phyloP scores from a whole-genome alignment of 2,797 vertebrate genomes.

The Paramormyrops hopkinsi region DNA sequence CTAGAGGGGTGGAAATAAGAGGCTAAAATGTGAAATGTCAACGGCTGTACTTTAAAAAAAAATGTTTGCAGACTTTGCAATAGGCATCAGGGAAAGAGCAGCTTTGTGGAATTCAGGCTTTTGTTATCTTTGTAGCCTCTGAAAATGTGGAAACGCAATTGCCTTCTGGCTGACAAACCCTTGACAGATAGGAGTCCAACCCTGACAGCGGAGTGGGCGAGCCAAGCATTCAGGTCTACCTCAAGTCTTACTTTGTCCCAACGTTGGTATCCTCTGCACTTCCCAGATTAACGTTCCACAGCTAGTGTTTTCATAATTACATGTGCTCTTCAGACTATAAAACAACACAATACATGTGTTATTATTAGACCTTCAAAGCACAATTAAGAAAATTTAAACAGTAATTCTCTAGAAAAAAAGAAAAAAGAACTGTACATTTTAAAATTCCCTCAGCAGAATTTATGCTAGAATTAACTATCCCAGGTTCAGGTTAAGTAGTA shows the following conservation, averaged over 20 bases:
- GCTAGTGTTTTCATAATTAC: not conserved
- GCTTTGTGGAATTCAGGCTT: constrained; percentile 5
- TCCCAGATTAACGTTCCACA: not conserved
- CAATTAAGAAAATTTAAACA: not conserved
- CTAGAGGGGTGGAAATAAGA: not conserved
- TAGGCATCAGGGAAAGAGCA: constrained; percentile 21
- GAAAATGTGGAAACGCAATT: not conserved
- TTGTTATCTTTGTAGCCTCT: constrained; percentile 12
- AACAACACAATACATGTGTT: not conserved
- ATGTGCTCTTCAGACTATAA: not conserved
- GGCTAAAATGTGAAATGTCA: constrained; percentile 5
- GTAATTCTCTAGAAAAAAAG: not conserved
- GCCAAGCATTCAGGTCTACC: not conserved
- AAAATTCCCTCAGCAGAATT: not conserved
- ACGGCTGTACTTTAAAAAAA: not conserved
- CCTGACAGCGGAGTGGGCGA: not conserved
- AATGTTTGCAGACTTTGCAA: constrained; percentile 15
- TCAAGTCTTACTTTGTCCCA: not conserved
- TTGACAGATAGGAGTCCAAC: constrained; percentile 16
- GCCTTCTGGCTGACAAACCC: not conserved
- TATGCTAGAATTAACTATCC: not conserved
- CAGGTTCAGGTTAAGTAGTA: not conserved
- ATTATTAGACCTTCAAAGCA: not conserved
- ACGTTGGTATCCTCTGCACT: not conserved
- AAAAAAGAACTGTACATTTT: not conserved